Evolutionary conservation across 2,888 invertebrate species (phyloP).

Genomic region (Laspeyria flexula): DNA sequence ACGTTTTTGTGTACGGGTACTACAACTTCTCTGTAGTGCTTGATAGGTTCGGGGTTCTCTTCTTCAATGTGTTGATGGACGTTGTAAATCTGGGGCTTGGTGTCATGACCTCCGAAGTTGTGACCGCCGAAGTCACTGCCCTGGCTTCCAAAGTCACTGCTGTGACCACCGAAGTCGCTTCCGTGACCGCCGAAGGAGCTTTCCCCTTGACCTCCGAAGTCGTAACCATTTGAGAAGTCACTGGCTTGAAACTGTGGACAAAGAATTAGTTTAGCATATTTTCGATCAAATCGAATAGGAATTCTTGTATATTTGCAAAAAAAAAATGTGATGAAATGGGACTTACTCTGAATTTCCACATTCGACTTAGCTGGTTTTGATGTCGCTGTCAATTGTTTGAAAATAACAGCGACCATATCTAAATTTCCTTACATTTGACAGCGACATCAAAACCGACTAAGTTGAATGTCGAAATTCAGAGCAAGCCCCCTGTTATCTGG

Average conservation of each 20-base stretch:
- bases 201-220: conserved; percentile 34
- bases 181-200: conserved; percentile 41
- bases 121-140: conserved; percentile 46
- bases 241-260: conserved; percentile 69
- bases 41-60: conserved; percentile 88
- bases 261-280: not conserved
- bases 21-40: conserved; percentile 89
- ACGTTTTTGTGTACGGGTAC: conserved; percentile 88
- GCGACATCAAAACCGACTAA: no score
- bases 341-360: no score
- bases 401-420: no score
- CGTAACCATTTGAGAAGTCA: conserved; percentile 62
- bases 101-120: conserved; percentile 63
- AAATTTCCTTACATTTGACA: no score
- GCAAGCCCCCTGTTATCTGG: no score
- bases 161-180: conserved; percentile 29
- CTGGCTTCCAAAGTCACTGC: conserved; percentile 45
- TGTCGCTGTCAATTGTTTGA: no score
- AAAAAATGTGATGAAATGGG: no score
- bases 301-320: no score
- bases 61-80: conserved; percentile 89
- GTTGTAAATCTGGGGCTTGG: conserved; percentile 81
- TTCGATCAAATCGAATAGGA: no score
- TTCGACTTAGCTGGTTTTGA: no score
- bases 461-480: no score